Evolutionary conservation across 2,113 vertebrate genomes (phyloP), one percentile per base, ranked within the genome.

Genomic region (Onychorhynchus coronatus): DNA sequence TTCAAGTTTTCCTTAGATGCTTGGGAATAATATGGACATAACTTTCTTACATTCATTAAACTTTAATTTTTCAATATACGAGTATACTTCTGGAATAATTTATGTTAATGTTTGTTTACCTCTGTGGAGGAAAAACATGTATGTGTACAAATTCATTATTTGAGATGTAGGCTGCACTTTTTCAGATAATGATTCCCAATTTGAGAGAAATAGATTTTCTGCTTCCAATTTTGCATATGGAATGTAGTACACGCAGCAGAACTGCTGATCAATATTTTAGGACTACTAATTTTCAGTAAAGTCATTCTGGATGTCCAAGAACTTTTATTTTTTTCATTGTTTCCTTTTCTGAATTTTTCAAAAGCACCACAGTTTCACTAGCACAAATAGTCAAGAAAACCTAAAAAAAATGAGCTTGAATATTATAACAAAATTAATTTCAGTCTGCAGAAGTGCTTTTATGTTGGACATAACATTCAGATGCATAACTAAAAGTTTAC

Each of bases 61-160:
- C 4, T 79, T 85, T 74, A 52, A 74, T 77, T 89, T 94, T 96
- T 83, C 39, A 78, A 65, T 89, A 53, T 61, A 74, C 7, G 52
- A 74, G n/a, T 44, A 77, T 50, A 63, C 2, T 5, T 92, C 66
- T 80, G 41, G 46, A 94, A 89, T 71, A 89, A 85, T 63, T 63
- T 85, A 44, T 80, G n/a, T 22, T 87, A 83, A 88, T 89, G 5
- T 53, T 85, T 39, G 50, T 77, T 79, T 81, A 65, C 37, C 31
- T 85, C 8, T 49, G 25, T n/a, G 42, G 35, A 91, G 15, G 33
- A 18, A 94, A 87, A 28, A 50, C 6, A 22, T 33, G 4, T 33
- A 11, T 67, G 9, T 52, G 24, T 46, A 41, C 6, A 31, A 67
- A 75, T 42, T 71, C 65, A 49, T 80, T 73, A 84, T 93, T 86